phyloP scores from a whole-genome alignment of 2,888 invertebrate genomes.

The Drosophila tanythrix region DNA sequence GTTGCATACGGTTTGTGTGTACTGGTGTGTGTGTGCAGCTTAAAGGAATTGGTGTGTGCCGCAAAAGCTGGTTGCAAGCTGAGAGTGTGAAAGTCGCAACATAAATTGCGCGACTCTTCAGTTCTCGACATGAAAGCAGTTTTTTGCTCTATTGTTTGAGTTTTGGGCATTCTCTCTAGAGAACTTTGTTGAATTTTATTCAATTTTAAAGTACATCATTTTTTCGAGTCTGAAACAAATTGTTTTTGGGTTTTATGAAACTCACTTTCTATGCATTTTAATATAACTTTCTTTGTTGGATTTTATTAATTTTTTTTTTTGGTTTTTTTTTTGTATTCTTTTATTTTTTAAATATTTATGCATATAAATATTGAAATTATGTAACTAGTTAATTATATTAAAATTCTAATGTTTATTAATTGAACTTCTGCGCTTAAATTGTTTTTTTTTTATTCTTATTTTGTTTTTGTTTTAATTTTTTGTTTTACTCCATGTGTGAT shows the following conservation, averaged over 20 bases:
- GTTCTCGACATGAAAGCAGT: constrained; percentile 44
- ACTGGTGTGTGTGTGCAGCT: constrained; percentile 20
- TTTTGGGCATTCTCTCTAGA: constrained; percentile 29
- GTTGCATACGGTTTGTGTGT: constrained; percentile 24
- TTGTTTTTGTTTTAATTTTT: constrained; percentile 3
- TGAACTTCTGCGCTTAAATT: constrained; percentile 80
- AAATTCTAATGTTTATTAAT: constrained; percentile 81
- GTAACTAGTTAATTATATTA: constrained; percentile 66
- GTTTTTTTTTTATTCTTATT: constrained; percentile 25
- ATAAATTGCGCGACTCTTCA: neutral
- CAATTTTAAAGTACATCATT: constrained; percentile 78
- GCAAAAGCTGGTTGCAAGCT: constrained; percentile 39
- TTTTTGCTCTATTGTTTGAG: constrained; percentile 36
- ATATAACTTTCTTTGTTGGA: constrained; percentile 30
- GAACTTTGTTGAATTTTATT: constrained; percentile 70
- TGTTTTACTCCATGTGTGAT: constrained; percentile 15
- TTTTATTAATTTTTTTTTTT: constrained; percentile 39
- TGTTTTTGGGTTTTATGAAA: constrained; percentile 40
- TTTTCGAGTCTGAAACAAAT: constrained; percentile 63
- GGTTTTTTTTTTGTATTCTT: constrained; percentile 16
- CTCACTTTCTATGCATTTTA: constrained; percentile 49
- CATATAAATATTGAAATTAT: constrained; percentile 69
- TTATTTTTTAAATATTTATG: constrained; percentile 51
- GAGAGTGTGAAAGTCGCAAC: constrained; percentile 8
- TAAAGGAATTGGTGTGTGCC: constrained; percentile 22